Base-by-base conservation (phyloP, 2,888 invertebrate genomes). In the Pandemis cinnamomeana region DNA sequence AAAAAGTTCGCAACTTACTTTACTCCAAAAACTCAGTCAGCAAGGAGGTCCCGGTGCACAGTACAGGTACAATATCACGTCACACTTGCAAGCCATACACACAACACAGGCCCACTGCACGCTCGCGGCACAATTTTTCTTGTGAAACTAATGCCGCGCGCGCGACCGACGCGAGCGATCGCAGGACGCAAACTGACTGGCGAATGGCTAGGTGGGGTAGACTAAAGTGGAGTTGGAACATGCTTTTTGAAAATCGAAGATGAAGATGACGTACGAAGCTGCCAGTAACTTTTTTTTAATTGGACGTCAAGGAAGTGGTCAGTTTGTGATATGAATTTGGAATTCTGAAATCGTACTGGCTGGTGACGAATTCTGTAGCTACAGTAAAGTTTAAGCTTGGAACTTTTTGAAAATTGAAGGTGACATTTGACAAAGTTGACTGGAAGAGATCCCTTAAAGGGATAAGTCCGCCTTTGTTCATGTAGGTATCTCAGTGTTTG, bases 71-170 rank as follows among this genome's bases (percentile, higher is more conserved):
- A 86, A 91, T 91, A 91, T 84, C 79, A 80, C 80, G 77, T 82
- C 81, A 83, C 92, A 91, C 91, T 90, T 87, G 85, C 84, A 84
- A 87, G 91, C 90, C 92, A 91, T 92, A 84, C 93, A 93, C 93
- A 90, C 88, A 91, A 92, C 92, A 90, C 58, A 27, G 58, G 92
- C 84, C 87, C 89, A 77, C 78, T 81, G 81, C 80, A 83, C 87
- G 89, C 87, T 87, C 92, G 90, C 92, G 92, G 90, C 92, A 92
- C 91, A 89, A 92, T 91, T 93, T 93, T 93, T 91, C 92, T 90
- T 86, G 82, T 85, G 90, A 91, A 93, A 92, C 91, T 92, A 84
- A 82, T 89, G 91, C 89, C 92, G 92, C 92, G 91, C 88, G 87
- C 90, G 88, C 91, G 88, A 82, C 80, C 86, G 81, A 84, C 90